Conservation (phyloP, 2,797 vertebrate genomes). For the Labeo calbasu region DNA sequence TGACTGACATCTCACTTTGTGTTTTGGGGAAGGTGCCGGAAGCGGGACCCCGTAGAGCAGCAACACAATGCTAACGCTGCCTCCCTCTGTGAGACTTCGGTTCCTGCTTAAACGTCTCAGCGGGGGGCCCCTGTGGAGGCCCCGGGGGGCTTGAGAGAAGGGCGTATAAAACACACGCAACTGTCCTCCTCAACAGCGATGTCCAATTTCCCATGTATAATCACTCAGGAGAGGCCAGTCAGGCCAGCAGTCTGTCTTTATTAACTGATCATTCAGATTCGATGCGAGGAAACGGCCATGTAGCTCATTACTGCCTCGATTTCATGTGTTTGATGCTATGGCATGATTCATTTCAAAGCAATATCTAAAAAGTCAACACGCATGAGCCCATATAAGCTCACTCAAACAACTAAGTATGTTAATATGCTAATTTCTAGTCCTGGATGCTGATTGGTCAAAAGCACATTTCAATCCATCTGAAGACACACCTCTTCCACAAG, state of each 20-base stretch:
- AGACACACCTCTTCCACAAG: background rate
- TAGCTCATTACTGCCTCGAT: background rate
- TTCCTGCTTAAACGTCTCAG: slow-evolving; percentile 23
- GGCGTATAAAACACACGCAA: slow-evolving; percentile 6
- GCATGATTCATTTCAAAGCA: slow-evolving; percentile 66
- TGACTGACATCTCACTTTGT: slow-evolving; percentile 28
- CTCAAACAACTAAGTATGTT: slow-evolving; percentile 56
- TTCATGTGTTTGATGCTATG: slow-evolving; percentile 4
- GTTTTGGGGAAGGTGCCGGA: slow-evolving; percentile 28
- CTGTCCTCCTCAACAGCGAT: background rate
- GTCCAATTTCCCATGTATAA: slow-evolving; percentile 35
- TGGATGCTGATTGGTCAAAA: background rate
- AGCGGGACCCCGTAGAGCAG: slow-evolving; percentile 9
- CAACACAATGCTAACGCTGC: slow-evolving; percentile 33
- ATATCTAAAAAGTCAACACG: slow-evolving; percentile 68
- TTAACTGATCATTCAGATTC: background rate
- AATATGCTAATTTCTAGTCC: background rate
- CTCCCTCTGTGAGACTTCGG: slow-evolving; percentile 41
- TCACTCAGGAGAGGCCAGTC: slow-evolving; percentile 16
- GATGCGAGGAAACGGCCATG: background rate
- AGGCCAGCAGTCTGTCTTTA: slow-evolving; percentile 18
- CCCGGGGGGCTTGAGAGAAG: slow-evolving; percentile 23
- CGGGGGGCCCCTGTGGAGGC: slow-evolving; percentile 25
- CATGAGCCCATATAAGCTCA: slow-evolving; percentile 67
- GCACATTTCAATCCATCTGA: background rate